Conservation (phyloP, 2,797 vertebrate genomes). For the Cercopithecus hamlyni region DNA sequence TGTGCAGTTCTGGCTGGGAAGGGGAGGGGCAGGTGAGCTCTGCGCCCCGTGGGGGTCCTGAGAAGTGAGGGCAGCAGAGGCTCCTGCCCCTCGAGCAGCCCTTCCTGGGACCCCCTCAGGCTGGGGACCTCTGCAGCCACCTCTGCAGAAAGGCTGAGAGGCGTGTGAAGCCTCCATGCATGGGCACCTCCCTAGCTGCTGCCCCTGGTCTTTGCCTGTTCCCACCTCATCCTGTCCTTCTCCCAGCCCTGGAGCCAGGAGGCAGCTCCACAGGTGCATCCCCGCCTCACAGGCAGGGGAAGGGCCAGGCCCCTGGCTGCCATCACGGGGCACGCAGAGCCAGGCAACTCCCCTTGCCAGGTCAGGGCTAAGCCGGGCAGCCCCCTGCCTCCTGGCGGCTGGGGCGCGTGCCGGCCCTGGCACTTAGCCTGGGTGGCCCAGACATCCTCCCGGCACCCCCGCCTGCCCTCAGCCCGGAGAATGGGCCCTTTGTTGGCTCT, state of each 20-base stretch:
- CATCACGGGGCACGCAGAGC: neutral
- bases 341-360: neutral
- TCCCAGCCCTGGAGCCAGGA: neutral
- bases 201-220: neutral
- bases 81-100: neutral
- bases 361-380: slow-evolving; percentile 29
- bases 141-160: neutral
- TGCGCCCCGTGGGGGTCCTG: neutral
- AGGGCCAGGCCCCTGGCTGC: neutral
- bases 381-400: slow-evolving; percentile 60
- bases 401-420: slow-evolving; percentile 75
- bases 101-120: neutral
- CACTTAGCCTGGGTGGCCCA: slow-evolving; percentile 60
- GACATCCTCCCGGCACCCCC: slow-evolving; percentile 68
- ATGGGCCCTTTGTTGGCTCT: slow-evolving; percentile 69
- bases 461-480: slow-evolving; percentile 67
- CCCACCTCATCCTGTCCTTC: neutral
- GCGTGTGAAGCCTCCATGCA: accelerated
- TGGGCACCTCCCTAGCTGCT: neutral
- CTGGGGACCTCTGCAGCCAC: neutral
- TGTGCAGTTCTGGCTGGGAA: neutral
- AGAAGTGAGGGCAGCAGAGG: neutral
- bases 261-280: neutral
- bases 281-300: neutral
- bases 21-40: neutral